Evolutionary conservation across 2,113 vertebrate species (phyloP).

Genomic region (Pollachius pollachius): DNA sequence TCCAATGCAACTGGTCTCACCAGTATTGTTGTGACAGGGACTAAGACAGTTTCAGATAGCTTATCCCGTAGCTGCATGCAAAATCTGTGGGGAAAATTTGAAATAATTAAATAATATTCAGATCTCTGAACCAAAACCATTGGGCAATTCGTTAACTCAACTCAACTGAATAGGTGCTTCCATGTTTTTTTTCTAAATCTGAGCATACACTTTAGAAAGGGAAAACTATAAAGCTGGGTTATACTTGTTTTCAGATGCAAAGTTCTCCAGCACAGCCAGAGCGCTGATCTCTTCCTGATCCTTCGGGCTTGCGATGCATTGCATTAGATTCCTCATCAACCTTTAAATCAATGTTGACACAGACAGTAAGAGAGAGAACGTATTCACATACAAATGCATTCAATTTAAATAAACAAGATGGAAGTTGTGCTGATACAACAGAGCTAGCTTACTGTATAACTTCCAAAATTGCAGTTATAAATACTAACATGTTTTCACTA

Average conservation of each 20-base stretch:
- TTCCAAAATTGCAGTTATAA: too few relatives aligned
- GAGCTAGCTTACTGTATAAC: too few relatives aligned
- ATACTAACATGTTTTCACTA: too few relatives aligned
- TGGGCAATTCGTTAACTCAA: too few relatives aligned
- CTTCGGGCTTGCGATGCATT: slow-evolving; percentile 53
- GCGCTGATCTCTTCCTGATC: slow-evolving; percentile 63
- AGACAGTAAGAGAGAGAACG: not conserved
- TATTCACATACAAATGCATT: not conserved
- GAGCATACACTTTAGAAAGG: too few relatives aligned
- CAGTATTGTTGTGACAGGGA: slow-evolving; percentile 69
- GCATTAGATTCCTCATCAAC: slow-evolving; percentile 77
- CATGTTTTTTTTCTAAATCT: too few relatives aligned
- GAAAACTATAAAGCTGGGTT: not conserved
- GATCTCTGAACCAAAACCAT: too few relatives aligned
- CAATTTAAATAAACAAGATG: not conserved
- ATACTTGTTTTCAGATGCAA: slow-evolving; percentile 81
- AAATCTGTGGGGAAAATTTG: slow-evolving; percentile 72
- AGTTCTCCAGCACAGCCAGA: slow-evolving; percentile 71
- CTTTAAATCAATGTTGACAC: slow-evolving; percentile 63
- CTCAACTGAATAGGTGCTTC: too few relatives aligned
- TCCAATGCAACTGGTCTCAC: slow-evolving; percentile 64
- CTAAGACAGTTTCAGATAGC: slow-evolving; percentile 54
- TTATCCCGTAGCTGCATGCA: slow-evolving; percentile 60
- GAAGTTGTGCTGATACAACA: too few relatives aligned
- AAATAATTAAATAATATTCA: not conserved